Evolutionary conservation across 2,888 invertebrate genomes (phyloP).

Genomic region (Cordilura impudica): DNA sequence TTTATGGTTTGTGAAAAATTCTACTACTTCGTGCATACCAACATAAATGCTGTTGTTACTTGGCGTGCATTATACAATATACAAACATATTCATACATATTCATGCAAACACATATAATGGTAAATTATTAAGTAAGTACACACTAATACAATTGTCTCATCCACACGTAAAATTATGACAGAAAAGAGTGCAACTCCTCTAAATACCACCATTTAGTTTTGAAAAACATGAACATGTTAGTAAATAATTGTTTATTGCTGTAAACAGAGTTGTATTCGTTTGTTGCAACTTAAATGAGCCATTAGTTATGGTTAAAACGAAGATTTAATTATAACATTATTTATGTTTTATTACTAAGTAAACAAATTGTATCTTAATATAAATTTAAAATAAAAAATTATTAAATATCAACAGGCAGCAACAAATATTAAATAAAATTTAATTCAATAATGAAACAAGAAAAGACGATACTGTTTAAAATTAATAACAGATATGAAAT

Average conservation of each 20-base stretch:
- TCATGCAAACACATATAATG: constrained; percentile 12
- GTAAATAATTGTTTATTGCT: constrained; percentile 45
- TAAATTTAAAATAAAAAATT: no score
- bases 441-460: no score
- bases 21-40: constrained; percentile 13
- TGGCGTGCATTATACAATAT: constrained; percentile 25
- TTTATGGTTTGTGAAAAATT: constrained; percentile 61
- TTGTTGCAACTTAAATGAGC: constrained; percentile 59
- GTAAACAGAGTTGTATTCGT: constrained; percentile 55
- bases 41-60: constrained; percentile 35
- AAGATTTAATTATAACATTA: neutral
- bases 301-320: constrained; percentile 59
- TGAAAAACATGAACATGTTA: constrained; percentile 48
- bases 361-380: neutral
- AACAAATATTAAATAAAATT: neutral
- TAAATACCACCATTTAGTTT: constrained; percentile 41
- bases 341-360: neutral
- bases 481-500: no score
- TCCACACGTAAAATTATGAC: constrained; percentile 22
- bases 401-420: neutral
- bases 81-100: constrained; percentile 12
- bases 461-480: no score
- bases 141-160: constrained; percentile 43
- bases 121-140: constrained; percentile 3
- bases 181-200: constrained; percentile 23